Conservation (phyloP, 2,888 invertebrate species). For the Caenorhabditis becei region DNA sequence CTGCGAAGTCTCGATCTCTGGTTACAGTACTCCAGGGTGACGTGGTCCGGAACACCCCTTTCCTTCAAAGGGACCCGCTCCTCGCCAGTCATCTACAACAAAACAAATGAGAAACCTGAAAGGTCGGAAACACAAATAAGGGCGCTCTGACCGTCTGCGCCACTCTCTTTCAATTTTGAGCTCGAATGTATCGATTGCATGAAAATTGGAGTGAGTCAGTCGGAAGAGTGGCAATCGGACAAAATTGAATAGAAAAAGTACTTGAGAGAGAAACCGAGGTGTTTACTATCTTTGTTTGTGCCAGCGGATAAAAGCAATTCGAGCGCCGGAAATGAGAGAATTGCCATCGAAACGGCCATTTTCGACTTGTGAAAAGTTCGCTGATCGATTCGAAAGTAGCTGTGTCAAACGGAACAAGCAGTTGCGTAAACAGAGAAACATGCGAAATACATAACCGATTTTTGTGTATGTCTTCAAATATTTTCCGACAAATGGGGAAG, state of each 20-base stretch:
- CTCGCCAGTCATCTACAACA: conserved; percentile 45
- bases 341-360: conserved; percentile 24
- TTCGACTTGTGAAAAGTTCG: neutral
- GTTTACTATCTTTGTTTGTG: conserved; percentile 56
- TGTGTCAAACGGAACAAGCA: conserved; percentile 35
- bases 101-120: neutral
- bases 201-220: conserved; percentile 15
- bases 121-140: neutral
- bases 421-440: conserved; percentile 18
- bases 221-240: conserved; percentile 12
- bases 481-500: conserved; percentile 23
- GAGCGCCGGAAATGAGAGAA: conserved; percentile 42
- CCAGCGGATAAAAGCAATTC: conserved; percentile 48
- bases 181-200: conserved; percentile 38
- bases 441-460: conserved; percentile 6
- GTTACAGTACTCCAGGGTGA: conserved; percentile 53
- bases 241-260: conserved; percentile 37
- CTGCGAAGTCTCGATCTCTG: conserved; percentile 43
- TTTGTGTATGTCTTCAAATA: neutral
- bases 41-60: conserved; percentile 13
- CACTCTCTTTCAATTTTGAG: conserved; percentile 7
- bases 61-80: conserved; percentile 28
- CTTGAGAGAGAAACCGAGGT: conserved; percentile 46
- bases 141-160: conserved; percentile 2
- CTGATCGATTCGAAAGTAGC: conserved; percentile 3